A percentile compares a stretch with the other conserved stretches of the same genome.
Evolutionary conservation across 37 sponge, comb jelly and placozoan genomes (phyloP).

Genomic region (Dysidea cf. avara): DNA sequence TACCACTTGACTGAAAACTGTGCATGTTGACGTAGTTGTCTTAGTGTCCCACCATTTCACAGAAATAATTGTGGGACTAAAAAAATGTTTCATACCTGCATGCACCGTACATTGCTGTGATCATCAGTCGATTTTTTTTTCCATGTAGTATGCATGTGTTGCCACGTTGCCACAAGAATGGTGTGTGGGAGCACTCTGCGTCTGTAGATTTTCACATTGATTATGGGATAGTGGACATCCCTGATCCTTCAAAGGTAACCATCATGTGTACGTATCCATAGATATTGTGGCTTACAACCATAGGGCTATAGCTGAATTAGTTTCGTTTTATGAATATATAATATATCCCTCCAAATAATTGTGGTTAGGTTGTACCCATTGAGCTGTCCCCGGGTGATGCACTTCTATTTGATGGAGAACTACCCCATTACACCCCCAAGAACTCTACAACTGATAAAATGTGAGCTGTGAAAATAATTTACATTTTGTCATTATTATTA

Average conservation of each 20-base stretch:
- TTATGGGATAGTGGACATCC: slow-evolving; percentile 47
- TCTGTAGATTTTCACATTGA: slow-evolving; percentile 25
- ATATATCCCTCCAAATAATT: not conserved
- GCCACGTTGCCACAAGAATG: slow-evolving; percentile 30
- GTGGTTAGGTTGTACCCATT: slow-evolving; percentile 39
- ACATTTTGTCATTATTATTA: not conserved
- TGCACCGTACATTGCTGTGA: no score
- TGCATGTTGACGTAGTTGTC: no score
- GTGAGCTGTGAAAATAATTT: slow-evolving; percentile 9
- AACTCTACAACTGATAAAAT: slow-evolving; percentile 28
- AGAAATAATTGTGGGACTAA: no score
- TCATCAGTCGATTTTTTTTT: no score
- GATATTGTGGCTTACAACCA: no score
- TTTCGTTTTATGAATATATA: no score
- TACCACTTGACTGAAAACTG: no score
- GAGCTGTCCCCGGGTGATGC: slow-evolving; percentile 55
- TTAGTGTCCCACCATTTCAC: no score
- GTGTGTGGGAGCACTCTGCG: slow-evolving; percentile 49
- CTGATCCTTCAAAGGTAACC: slow-evolving; percentile 17
- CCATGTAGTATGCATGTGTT: slow-evolving; percentile 72
- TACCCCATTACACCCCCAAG: slow-evolving; percentile 63
- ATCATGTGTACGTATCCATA: no score
- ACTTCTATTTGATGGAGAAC: slow-evolving; percentile 48
- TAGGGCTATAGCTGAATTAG: no score
- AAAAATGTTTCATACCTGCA: no score